These are phyloP conservation scores for Macaria notata DNA, from an alignment of 2,888 invertebrate genomes.

Conservation along the genomic window DNA sequence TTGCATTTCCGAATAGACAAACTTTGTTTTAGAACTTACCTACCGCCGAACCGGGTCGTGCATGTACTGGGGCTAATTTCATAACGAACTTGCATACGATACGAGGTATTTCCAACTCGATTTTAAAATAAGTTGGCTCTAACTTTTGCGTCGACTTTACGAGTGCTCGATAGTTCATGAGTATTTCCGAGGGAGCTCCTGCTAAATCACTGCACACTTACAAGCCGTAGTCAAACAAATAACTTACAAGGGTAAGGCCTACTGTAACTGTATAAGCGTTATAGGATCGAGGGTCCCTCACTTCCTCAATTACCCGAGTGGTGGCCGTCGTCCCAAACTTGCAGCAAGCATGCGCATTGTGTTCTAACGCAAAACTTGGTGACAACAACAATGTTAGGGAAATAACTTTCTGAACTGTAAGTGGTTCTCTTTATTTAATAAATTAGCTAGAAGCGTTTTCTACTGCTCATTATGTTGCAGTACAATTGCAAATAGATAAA, in stretches of 20 bases:
- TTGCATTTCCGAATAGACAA: conserved; percentile 41
- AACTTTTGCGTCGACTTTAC: neutral
- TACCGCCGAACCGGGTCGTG: conserved; percentile 22
- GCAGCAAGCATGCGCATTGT: conserved; percentile 38
- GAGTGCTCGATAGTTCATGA: neutral
- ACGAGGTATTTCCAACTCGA: conserved; percentile 10
- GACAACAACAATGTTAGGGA: neutral
- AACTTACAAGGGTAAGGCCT: conserved; percentile 15
- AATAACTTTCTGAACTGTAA: too few species aligned
- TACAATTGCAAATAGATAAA: conserved; percentile 11
- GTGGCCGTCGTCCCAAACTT: conserved; percentile 25
- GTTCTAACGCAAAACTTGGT: conserved; percentile 19
- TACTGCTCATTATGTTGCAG: neutral
- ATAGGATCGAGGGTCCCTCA: conserved; percentile 42
- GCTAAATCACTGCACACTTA: neutral
- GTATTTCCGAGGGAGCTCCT: neutral
- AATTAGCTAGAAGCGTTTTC: too few species aligned
- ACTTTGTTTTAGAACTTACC: conserved; percentile 39
- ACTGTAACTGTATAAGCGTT: conserved; percentile 38
- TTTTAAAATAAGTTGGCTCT: conserved; percentile 5
- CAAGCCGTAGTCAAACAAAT: neutral
- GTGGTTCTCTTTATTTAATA: too few species aligned
- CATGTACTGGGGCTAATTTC: conserved; percentile 30
- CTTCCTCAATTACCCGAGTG: conserved; percentile 37
- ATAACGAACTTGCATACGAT: conserved; percentile 19